Evolutionary conservation across 2,113 vertebrate species (phyloP).

Genomic region (Bubo blakistoni): DNA sequence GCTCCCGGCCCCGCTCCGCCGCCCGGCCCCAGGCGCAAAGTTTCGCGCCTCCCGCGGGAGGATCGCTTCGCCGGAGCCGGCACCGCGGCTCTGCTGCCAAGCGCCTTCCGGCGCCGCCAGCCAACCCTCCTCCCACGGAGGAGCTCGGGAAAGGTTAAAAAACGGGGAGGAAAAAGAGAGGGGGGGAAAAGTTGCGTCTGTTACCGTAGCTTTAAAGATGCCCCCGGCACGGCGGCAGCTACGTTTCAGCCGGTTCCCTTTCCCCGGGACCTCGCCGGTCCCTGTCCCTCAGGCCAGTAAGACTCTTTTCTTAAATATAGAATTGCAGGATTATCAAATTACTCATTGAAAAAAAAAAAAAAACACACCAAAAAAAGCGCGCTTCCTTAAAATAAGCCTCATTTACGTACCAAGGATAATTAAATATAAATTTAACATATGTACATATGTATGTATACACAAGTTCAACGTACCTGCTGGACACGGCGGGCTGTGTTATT

Average conservation of each 20-base stretch:
- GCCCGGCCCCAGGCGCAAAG: neutral
- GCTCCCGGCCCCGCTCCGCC: neutral
- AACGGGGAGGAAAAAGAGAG: neutral
- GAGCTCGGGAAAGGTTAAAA: neutral
- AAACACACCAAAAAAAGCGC: neutral
- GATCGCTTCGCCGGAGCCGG: neutral
- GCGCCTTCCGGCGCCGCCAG: neutral
- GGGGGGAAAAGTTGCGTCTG: neutral
- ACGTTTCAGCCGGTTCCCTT: neutral
- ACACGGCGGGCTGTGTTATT: conserved; percentile 63
- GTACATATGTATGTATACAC: conserved; percentile 8
- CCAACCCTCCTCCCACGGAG: neutral
- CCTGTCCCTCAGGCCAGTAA: neutral
- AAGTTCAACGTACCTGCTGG: conserved; percentile 77
- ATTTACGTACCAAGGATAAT: neutral
- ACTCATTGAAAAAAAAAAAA: neutral
- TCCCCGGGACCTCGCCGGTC: neutral
- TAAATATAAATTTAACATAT: conserved; percentile 26
- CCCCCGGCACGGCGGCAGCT: neutral
- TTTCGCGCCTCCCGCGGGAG: neutral
- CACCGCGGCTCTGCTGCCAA: neutral
- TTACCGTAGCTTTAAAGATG: neutral
- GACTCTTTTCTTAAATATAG: neutral
- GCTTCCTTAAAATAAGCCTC: neutral
- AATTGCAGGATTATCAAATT: neutral